Base-by-base conservation (phyloP, 2,113 vertebrate species). In the Tichodroma muraria region DNA sequence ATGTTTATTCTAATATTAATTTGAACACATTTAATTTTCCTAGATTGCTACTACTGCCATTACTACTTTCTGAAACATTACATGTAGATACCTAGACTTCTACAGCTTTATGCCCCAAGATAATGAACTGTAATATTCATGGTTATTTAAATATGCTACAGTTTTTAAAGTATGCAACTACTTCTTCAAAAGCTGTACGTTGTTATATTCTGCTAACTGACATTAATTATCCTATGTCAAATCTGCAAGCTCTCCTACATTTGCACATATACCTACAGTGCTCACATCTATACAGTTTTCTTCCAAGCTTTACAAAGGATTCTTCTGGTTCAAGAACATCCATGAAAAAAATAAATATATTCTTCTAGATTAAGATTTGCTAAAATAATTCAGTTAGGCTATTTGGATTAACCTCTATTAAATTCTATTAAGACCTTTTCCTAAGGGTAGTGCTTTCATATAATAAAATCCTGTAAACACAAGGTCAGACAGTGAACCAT, bases 381-480 rank as follows among this genome's bases (percentile, higher is more conserved):
- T 89, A 76, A 19, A 68, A 31, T 85, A 88, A 89, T 85, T 89
- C 76, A 52, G 38, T 90, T 86, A 52, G 27, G 73, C 60, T 12
- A 16, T 78, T 80, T 81, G 78, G 49, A 82, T 91, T 94, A 95
- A 89, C 82, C 44, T 57, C 78, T 57, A 72, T 76, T 87, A 96
- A 89, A 96, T 82, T 61, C 37, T 76, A 44, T 76, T 64, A 89
- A 54, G 22, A 66, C 35, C 14, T 93, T 81, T 85, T 72, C 81
- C 70, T 85, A 85, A 82, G 81, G 85, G 70, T 17, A 89, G 49
- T 85, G 69, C 80, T 93, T 88, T 91, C 50, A 40, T 85, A 42
- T 40, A 76, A 89, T 53, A 52, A 94, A 93, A 95, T 87, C 53
- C 70, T 91, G 73, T 91, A 93, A 95, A 94, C 66, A 88, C 53